Evolutionary conservation across 2,888 invertebrate genomes (phyloP), one percentile per base, ranked within the genome.

Genomic region (Agelastica alni): DNA sequence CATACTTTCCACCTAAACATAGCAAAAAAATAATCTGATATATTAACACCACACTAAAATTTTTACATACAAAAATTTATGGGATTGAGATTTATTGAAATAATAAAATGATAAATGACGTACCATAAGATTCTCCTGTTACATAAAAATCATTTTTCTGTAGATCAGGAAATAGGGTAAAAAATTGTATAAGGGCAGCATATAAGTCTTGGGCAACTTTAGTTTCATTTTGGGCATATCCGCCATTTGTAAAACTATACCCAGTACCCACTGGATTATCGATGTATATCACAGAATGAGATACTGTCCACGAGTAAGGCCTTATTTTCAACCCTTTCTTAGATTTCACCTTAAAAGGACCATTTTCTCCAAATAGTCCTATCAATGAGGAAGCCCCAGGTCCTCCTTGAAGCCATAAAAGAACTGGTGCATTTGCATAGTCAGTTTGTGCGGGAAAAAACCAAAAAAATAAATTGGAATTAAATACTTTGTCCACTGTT

Each of bases 391-490:
- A 82, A 0, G 89, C 89, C 0, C 91, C 91, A 0, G 93, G 93
- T 0, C 93, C 93, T 3, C 93, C 93, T 76, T 93, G 91, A 2
- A 93, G 78, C 93, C 93, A 93, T 4, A 93, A 76, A 0, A 92
- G 75, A 1, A 93, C 86, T 0, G 90, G 91, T 1, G 87, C 87
- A 32, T 79, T 76, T 52, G 78, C 77, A 42, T 65, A 65, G 51
- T 71, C 57, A 2, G 75, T 76, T 81, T 85, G 82, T 0, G 92
- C 85, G 0, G 93, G 93, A 72, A 94, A 93, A 71, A 89, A 94
- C 94, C 94, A 95, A 76, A 95, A 93, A 78, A 93, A 95, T 76
- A 91, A 81, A 70, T 94, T 93, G 0, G 93, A 91, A 63, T 89
- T 83, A 68, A 80, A 86, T 1, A 80, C 75, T 65, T 87, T 83